Evolutionary conservation across 1,140 invertebrate genomes (phyloP), one percentile per base, ranked within the genome.

Genomic region (Lepidostoma basale): DNA sequence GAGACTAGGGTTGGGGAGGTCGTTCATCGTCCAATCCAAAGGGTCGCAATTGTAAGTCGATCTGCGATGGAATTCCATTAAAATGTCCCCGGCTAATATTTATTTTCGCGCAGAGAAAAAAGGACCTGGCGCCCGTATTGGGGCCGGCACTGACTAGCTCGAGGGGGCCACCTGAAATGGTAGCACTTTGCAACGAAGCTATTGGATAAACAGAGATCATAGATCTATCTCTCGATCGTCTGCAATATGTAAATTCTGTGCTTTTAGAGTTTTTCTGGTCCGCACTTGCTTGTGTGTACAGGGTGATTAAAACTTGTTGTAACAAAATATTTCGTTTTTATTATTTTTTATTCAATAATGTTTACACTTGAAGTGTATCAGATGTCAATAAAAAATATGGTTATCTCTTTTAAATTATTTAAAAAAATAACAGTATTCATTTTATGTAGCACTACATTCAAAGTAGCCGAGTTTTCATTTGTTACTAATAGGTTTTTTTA

Each of bases 41-140:
- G 49, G 56, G 44, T 49, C 58, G 26, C 56, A 60, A 68, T 68
- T 68, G 66, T 68, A 62, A 39, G 56, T 62, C 30, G 58, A 58
- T 67, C 64, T 67, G 45, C 64, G 52, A 49, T 68, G 58, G 66
- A 62, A 68, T 68, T 68, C 66, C 66, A 68, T 68, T 68, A 68
- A 68, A 68, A 68, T 62, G 54, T 68, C 66, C 44, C 58, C 28
- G 66, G 44, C 58, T 59, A 67, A 67, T 68, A 68, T 68, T 68
- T 68, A 68, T 62, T 62, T 68, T 60, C 42, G 44, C 26, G 56
- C 22, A 36, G 54, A 23, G 33, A 66, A 68, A 68, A 68, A 66
- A 65, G 62, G 62, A 67, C 59, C 49, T 36, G 54, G 36, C 64
- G 47, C 64, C 49, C 40, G 25, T 56, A 62, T 60, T 40, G 52